phyloP scores from a whole-genome alignment of 1,140 invertebrate genomes.

The Liolophura sinensis region DNA sequence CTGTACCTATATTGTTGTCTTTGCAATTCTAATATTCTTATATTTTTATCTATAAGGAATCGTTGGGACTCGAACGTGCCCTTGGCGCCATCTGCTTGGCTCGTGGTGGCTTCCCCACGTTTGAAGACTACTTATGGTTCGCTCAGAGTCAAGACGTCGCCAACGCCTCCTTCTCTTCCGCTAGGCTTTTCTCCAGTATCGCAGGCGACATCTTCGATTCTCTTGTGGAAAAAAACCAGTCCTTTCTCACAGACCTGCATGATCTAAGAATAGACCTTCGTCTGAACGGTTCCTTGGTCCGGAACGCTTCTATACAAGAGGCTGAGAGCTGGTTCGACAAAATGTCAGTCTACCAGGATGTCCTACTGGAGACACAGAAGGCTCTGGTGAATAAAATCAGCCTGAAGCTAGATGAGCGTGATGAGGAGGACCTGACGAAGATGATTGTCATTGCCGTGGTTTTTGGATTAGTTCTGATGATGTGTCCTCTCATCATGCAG shows the following conservation, averaged over 20 bases:
- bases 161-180: conserved; percentile 26
- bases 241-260: conserved; percentile 11
- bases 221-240: conserved; percentile 14
- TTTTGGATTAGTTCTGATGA: conserved; percentile 34
- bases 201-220: conserved; percentile 25
- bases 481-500: conserved; percentile 39
- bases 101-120: conserved; percentile 21
- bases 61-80: conserved; percentile 32
- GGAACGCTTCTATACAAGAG: conserved; percentile 17
- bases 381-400: conserved; percentile 19
- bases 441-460: conserved; percentile 33
- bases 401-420: conserved; percentile 17
- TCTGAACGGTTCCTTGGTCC: conserved; percentile 14
- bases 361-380: conserved; percentile 22
- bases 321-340: conserved; percentile 26
- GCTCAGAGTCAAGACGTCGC: conserved; percentile 31
- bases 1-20: too few species aligned
- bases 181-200: conserved; percentile 24
- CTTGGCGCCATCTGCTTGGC: conserved; percentile 29
- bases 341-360: conserved; percentile 22
- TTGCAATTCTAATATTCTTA: too few species aligned
- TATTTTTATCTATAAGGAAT: conserved; percentile 25
- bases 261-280: conserved; percentile 21
- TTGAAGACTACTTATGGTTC: conserved; percentile 29
- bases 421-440: conserved; percentile 16